Conservation (phyloP, 2,797 vertebrate genomes). For the Enteromius unitaeniatus region DNA sequence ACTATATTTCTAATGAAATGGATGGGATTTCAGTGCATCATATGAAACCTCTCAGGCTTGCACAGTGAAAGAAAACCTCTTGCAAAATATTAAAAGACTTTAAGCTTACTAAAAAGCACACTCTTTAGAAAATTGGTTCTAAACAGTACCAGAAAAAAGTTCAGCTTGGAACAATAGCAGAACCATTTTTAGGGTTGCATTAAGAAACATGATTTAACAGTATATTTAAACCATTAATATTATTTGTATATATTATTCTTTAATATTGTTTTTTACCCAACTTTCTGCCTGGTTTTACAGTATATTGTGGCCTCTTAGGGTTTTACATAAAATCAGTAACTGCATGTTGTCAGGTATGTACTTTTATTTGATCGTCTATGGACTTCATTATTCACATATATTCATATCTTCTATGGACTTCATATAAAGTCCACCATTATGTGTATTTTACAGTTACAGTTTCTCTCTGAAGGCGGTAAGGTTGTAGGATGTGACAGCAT, state of each 20-base stretch:
- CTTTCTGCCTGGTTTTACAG: not conserved
- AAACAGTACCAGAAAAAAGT: not conserved
- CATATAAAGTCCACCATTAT: not conserved
- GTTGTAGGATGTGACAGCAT: not conserved
- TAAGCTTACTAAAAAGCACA: not conserved
- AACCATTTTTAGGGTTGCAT: not conserved
- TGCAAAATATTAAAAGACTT: not conserved
- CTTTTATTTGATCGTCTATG: not conserved
- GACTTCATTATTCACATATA: not conserved
- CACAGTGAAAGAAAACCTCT: conserved; percentile 10
- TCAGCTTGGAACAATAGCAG: not conserved
- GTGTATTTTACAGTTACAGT: not conserved
- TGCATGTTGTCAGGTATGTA: not conserved
- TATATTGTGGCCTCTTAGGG: not conserved
- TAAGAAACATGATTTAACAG: not conserved
- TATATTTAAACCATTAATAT: not conserved
- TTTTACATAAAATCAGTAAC: not conserved
- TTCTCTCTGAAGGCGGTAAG: not conserved
- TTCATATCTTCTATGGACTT: not conserved
- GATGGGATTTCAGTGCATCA: conserved; percentile 27
- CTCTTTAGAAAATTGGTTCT: not conserved
- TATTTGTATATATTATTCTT: not conserved
- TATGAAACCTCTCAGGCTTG: conserved; percentile 5
- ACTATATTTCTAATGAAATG: conserved; percentile 22
- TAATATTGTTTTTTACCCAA: not conserved